phyloP scores from a whole-genome alignment of 2,113 vertebrate genomes.

The Catagonus wagneri region DNA sequence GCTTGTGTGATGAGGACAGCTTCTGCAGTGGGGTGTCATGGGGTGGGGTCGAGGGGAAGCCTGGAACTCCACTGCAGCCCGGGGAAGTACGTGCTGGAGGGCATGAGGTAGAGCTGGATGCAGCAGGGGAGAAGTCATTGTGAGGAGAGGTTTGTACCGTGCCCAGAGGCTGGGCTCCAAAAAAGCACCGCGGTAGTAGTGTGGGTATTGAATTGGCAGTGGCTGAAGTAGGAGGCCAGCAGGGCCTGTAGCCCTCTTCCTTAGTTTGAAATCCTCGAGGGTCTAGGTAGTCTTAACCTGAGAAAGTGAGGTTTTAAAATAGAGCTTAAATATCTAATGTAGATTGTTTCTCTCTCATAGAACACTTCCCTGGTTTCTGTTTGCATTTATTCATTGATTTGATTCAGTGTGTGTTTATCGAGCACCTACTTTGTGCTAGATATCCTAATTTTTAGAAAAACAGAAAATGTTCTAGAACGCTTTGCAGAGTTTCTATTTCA shows the following conservation, averaged over 20 bases:
- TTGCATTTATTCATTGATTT: background rate
- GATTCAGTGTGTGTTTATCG: background rate
- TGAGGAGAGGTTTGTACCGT: background rate
- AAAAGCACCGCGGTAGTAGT: background rate
- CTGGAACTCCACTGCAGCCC: background rate
- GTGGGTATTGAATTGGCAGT: background rate
- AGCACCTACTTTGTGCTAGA: background rate
- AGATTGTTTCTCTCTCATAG: background rate
- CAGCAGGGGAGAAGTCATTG: background rate
- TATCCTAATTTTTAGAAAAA: constrained; percentile 8
- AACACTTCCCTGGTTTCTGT: background rate
- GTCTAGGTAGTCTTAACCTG: background rate
- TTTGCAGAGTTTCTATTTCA: background rate
- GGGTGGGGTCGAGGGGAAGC: background rate
- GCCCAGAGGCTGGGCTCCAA: background rate
- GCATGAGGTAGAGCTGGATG: background rate
- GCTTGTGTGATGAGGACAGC: background rate
- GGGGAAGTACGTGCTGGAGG: background rate
- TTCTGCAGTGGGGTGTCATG: background rate
- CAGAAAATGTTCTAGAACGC: background rate
- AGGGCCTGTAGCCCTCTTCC: background rate
- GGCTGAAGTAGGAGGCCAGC: background rate
- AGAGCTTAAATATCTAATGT: background rate
- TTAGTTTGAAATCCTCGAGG: background rate
- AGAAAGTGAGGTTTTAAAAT: background rate